These are phyloP conservation scores for Dryadula phaetusa DNA, from an alignment of 2,888 invertebrate species.

Conservation along the genomic window DNA sequence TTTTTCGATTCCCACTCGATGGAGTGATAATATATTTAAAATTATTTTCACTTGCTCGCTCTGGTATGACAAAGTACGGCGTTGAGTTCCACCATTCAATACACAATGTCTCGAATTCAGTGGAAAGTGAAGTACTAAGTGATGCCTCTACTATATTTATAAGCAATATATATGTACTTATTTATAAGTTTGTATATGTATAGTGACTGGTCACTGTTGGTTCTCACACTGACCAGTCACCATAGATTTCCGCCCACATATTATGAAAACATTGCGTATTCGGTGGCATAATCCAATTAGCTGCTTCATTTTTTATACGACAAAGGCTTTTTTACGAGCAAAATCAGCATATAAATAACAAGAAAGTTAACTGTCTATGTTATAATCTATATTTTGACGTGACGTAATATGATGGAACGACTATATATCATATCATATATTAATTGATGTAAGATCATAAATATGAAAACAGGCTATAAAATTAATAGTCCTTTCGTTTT, in stretches of 20 bases:
- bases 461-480: slow-evolving; percentile 1
- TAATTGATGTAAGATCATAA: slow-evolving; percentile 21
- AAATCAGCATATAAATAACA: slow-evolving; percentile 38
- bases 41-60: too few relatives aligned
- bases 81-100: too few relatives aligned
- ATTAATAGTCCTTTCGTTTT: not conserved
- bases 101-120: too few relatives aligned
- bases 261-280: not conserved
- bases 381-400: slow-evolving; percentile 39
- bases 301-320: not conserved
- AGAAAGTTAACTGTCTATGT: slow-evolving; percentile 29
- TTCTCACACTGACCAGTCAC: too few relatives aligned
- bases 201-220: too few relatives aligned
- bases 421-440: slow-evolving; percentile 34
- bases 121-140: too few relatives aligned
- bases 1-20: too few relatives aligned
- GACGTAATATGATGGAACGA: slow-evolving; percentile 19
- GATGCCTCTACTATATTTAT: too few relatives aligned
- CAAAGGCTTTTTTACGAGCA: slow-evolving; percentile 8
- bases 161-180: too few relatives aligned
- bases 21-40: too few relatives aligned
- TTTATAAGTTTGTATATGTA: too few relatives aligned
- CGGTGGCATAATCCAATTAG: not conserved
- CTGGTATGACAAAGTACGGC: too few relatives aligned
- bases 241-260: not conserved